A percentile compares a stretch with the other conserved stretches of the same genome.
Conservation (phyloP, 2,888 invertebrate species). For the Drosophila prolongata region DNA sequence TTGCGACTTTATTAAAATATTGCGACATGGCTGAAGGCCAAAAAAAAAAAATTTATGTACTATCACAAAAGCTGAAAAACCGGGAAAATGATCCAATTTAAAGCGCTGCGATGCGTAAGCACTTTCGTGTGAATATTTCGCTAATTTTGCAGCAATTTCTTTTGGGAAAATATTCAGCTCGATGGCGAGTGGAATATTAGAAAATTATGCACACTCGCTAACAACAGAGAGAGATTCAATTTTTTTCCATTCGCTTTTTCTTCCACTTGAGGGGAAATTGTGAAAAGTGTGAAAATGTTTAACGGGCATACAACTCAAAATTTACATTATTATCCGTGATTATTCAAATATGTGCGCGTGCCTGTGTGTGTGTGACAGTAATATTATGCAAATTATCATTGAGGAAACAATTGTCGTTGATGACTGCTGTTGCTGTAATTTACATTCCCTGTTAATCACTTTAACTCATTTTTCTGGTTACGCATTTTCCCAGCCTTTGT, state of each 20-base stretch:
- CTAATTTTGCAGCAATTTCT: constrained; percentile 1
- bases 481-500: not conserved
- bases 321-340: constrained; percentile 70
- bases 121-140: constrained; percentile 4
- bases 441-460: constrained; percentile 55
- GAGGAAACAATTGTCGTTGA: constrained; percentile 38
- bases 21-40: constrained; percentile 1
- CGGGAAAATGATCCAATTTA: constrained; percentile 6
- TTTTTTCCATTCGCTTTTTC: not conserved
- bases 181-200: constrained; percentile 1
- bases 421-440: constrained; percentile 21
- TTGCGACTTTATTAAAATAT: constrained; percentile 3
- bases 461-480: constrained; percentile 17
- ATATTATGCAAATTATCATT: constrained; percentile 36
- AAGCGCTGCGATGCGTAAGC: constrained; percentile 1
- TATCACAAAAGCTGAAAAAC: not conserved
- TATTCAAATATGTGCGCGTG: constrained; percentile 47
- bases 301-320: constrained; percentile 42
- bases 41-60: not conserved
- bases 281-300: constrained; percentile 46
- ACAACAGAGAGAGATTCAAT: constrained; percentile 6
- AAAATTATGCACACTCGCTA: constrained; percentile 19
- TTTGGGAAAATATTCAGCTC: not conserved
- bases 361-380: constrained; percentile 16
- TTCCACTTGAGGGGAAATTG: constrained; percentile 19